These are phyloP conservation scores for Dromiciops gliroides DNA, from an alignment of 2,113 vertebrate species.

Conservation along the genomic window DNA sequence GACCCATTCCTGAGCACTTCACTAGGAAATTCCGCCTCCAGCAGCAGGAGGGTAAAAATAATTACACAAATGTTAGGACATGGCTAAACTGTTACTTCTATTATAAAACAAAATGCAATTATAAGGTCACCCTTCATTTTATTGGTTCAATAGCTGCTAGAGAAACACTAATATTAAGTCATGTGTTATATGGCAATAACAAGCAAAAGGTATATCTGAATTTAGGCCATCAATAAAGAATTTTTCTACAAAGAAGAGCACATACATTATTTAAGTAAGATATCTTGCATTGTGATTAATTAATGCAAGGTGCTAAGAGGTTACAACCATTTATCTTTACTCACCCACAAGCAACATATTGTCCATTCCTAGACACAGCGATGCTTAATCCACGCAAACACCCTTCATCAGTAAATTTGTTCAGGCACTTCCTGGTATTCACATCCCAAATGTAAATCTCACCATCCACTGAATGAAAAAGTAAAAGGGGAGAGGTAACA, in stretches of 20 bases:
- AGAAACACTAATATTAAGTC: constrained; percentile 15
- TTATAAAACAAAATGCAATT: constrained; percentile 14
- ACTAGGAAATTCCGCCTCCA: constrained; percentile 1
- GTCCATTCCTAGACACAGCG: constrained; percentile 89
- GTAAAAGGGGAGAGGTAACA: constrained; percentile 16
- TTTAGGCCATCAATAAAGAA: not conserved
- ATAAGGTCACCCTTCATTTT: not conserved
- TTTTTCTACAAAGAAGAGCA: constrained; percentile 35
- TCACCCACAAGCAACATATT: constrained; percentile 96
- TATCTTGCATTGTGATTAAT: not conserved
- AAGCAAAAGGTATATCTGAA: not conserved
- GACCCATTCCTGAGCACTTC: not conserved
- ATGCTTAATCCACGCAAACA: constrained; percentile 90
- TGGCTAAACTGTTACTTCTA: constrained; percentile 11
- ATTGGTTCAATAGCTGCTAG: constrained; percentile 20
- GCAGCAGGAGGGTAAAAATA: constrained; percentile 17
- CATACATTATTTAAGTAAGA: not conserved
- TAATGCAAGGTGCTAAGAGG: not conserved
- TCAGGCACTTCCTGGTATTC: constrained; percentile 90
- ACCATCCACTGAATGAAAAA: constrained; percentile 87
- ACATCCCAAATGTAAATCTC: constrained; percentile 96
- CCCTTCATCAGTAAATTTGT: constrained; percentile 93
- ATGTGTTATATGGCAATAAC: constrained; percentile 18
- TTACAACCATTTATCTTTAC: constrained; percentile 66
- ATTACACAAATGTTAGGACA: not conserved